Conservation (phyloP, 2,888 invertebrate genomes). For the Xestobium rufovillosum region DNA sequence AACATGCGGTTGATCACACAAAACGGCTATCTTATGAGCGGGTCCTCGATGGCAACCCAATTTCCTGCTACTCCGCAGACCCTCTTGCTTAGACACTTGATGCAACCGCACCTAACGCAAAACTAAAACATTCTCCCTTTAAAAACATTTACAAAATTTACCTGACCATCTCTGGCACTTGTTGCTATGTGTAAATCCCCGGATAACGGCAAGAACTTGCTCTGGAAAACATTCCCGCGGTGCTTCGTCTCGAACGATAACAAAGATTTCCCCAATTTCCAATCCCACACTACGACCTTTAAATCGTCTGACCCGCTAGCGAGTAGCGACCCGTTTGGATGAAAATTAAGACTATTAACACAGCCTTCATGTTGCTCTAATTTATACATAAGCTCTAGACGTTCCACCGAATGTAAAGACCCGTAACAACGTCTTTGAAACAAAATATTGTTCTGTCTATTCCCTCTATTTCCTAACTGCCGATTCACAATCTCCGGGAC, state of each 20-base stretch:
- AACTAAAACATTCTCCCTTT: too few species aligned
- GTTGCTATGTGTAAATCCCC: slow-evolving; percentile 79
- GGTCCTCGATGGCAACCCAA: slow-evolving; percentile 64
- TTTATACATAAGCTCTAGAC: slow-evolving; percentile 69
- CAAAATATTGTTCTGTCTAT: slow-evolving; percentile 44
- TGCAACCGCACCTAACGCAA: slow-evolving; percentile 54
- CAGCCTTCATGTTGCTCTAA: slow-evolving; percentile 79
- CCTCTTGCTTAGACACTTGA: slow-evolving; percentile 51
- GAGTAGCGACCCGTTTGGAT: slow-evolving; percentile 65
- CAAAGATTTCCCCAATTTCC: slow-evolving; percentile 63
- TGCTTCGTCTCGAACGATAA: slow-evolving; percentile 74
- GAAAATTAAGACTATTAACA: slow-evolving; percentile 89
- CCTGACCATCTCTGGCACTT: slow-evolving; percentile 84
- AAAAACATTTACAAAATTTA: too few species aligned
- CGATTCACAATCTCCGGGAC: slow-evolving; percentile 59
- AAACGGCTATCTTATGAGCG: slow-evolving; percentile 78
- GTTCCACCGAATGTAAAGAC: slow-evolving; percentile 73
- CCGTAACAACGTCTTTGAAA: slow-evolving; percentile 71
- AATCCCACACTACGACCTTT: slow-evolving; percentile 83
- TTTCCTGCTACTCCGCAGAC: slow-evolving; percentile 46
- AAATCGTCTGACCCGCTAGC: slow-evolving; percentile 91
- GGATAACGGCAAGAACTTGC: slow-evolving; percentile 77
- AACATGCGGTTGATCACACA: slow-evolving; percentile 66
- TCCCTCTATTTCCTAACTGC: slow-evolving; percentile 52
- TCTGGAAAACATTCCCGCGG: slow-evolving; percentile 81